Evolutionary conservation across 2,113 vertebrate genomes (phyloP).

Genomic region (Dasypus novemcinctus): DNA sequence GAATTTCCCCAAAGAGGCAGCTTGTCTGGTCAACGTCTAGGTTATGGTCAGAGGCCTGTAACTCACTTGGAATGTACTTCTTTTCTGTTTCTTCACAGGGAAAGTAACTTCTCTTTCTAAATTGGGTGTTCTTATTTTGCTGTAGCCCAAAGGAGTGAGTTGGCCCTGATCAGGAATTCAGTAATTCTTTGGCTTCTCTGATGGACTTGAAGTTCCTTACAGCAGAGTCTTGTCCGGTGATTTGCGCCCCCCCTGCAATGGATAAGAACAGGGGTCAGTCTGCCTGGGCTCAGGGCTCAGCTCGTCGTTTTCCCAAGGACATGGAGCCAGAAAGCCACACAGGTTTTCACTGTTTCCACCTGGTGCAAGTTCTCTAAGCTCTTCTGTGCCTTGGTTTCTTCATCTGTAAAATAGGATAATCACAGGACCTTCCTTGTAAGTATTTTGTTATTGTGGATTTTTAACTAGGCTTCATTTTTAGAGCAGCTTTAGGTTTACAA

Average conservation of each 20-base stretch:
- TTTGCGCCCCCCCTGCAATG: too few species aligned
- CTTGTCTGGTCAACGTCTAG: background rate
- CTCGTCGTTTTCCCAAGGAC: background rate
- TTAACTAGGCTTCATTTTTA: too few species aligned
- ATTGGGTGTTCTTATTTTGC: background rate
- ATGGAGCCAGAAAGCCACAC: background rate
- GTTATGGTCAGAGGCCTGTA: background rate
- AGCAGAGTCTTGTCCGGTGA: background rate
- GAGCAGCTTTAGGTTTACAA: too few species aligned
- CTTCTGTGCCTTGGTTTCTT: background rate
- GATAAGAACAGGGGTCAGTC: background rate
- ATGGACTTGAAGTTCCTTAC: background rate
- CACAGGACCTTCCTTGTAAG: background rate
- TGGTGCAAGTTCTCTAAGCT: background rate
- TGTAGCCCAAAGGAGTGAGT: background rate
- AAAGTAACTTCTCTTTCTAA: conserved; percentile 22
- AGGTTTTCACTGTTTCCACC: background rate
- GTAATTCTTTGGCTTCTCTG: background rate
- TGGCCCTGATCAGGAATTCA: background rate
- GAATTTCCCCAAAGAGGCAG: background rate
- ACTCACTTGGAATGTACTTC: background rate
- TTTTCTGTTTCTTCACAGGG: background rate
- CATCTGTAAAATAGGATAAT: background rate
- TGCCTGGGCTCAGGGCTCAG: background rate
- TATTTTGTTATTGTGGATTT: too few species aligned